Conservation (phyloP, 2,113 vertebrate genomes). For the Tenebrosternarchus preto region DNA sequence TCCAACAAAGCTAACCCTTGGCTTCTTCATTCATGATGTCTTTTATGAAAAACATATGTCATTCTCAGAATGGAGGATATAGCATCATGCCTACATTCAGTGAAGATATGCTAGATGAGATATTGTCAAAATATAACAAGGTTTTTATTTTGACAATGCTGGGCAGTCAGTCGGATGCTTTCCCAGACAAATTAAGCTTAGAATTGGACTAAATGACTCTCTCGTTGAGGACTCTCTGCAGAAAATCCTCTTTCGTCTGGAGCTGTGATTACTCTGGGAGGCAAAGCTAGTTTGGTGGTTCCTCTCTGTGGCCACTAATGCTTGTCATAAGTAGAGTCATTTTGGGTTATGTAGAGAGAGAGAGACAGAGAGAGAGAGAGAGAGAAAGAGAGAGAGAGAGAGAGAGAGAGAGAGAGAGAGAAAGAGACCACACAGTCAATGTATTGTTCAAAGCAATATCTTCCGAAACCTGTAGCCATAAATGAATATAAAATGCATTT, state of each 20-base stretch:
- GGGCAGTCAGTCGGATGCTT: not conserved
- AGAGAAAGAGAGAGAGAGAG: no score
- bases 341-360: not conserved
- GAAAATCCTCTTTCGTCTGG: not conserved
- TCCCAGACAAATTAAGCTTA: not conserved
- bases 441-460: not conserved
- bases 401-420: no score
- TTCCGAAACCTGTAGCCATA: not conserved
- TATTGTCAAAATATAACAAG: not conserved
- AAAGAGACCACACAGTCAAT: no score
- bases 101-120: not conserved
- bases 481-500: not conserved
- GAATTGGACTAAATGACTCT: conserved; percentile 1
- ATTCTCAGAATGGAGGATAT: not conserved
- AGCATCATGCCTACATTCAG: not conserved
- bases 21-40: not conserved
- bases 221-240: not conserved
- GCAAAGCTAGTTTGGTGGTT: not conserved
- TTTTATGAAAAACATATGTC: not conserved
- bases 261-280: not conserved
- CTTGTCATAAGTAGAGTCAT: conserved; percentile 10
- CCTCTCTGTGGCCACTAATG: not conserved
- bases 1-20: not conserved
- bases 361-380: no score
- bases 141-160: not conserved